Evolutionary conservation across 2,113 vertebrate species (phyloP), one percentile per base, ranked within the genome.

Genomic region (Etheostoma spectabile): DNA sequence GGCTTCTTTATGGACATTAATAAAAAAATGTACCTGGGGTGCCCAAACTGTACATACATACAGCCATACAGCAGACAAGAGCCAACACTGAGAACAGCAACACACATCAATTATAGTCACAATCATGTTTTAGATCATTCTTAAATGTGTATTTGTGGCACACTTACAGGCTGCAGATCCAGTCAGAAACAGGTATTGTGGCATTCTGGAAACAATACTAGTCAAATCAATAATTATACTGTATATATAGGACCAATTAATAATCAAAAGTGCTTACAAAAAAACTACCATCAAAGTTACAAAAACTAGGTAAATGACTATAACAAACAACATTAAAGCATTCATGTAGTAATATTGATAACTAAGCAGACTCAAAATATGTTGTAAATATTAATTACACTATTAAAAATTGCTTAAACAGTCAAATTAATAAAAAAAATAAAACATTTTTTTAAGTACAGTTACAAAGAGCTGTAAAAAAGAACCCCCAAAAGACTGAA

Each of bases 101-200:
- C 30, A 61, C 2, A 21, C 4, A 35, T 60, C 1, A 19, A 19
- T 19, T 35, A 18, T 19, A n/a, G n/a, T n/a, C n/a, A n/a, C n/a
- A n/a, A n/a, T n/a, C n/a, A 57, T 19, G 19, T 21, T 19, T 61
- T 1, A 18, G 24, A 30, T 21, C 5, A 61, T 38, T 61, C 30
- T 57, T 57, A 57, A 6, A 27, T 57, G 24, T 57, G 22, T 27
- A 57, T 57, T 57, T 57, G 56, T 57, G 56, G 56, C n/a, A 65
- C 42, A 64, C 24, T 65, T 12, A 35, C 38, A 55, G 15, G 8
- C 24, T 66, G 18, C 19, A 49, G 38, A 57, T 66, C 19, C 18
- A 45, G 61, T n/a, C 0, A n/a, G n/a, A n/a, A n/a, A n/a, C n/a
- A n/a, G n/a, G n/a, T n/a, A n/a, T n/a, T n/a, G n/a, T n/a, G n/a